Percentiles rank a stretch among this genome's conserved stretches.
Conservation (phyloP, 2,113 vertebrate species). For the Catharus fuscescens region DNA sequence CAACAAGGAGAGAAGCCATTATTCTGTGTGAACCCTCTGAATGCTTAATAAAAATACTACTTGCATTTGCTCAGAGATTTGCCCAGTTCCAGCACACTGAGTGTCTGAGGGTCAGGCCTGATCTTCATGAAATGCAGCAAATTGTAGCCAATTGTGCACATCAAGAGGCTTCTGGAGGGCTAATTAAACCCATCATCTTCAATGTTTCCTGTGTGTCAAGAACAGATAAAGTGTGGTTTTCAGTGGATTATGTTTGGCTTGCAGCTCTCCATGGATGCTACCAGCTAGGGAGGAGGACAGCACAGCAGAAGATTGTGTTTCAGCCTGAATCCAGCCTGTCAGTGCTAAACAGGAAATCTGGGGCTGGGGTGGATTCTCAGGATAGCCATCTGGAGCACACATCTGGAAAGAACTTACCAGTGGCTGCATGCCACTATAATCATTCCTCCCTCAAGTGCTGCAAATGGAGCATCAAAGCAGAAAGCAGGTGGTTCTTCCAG, state of each 20-base stretch:
- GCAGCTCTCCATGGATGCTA: neutral
- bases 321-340: constrained; percentile 17
- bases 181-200: neutral
- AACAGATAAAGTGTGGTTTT: neutral
- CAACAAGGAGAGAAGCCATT: neutral
- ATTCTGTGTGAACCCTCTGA: neutral
- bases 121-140: neutral
- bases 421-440: constrained; percentile 49
- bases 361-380: neutral
- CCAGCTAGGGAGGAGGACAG: neutral
- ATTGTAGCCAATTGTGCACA: neutral
- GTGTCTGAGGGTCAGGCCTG: neutral
- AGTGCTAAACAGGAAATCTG: constrained; percentile 21
- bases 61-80: neutral
- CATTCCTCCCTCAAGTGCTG: constrained; percentile 52
- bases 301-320: neutral
- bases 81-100: neutral
- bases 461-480: constrained; percentile 62
- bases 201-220: neutral
- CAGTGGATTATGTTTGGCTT: neutral
- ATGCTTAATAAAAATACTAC: neutral
- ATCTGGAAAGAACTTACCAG: constrained; percentile 59
- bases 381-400: constrained; percentile 56
- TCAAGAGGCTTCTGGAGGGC: neutral
- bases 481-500: constrained; percentile 63